Conservation (phyloP, 2,797 vertebrate species). For the Gastrophryne carolinensis region DNA sequence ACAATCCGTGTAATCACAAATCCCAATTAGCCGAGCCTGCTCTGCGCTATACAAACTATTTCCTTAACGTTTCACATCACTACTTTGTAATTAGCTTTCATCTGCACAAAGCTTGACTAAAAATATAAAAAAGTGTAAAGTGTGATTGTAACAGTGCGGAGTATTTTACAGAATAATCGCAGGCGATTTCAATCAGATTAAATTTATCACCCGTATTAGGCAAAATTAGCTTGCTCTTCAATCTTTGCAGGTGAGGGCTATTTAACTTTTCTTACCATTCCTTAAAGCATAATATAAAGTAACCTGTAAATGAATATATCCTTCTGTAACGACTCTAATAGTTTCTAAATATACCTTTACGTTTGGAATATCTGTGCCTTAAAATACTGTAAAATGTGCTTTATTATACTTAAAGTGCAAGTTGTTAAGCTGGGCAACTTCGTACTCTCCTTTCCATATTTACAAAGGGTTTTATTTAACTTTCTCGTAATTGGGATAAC, state of each 20-base stretch:
- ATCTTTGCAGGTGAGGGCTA: conserved; percentile 81
- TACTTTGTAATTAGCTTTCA: conserved; percentile 98
- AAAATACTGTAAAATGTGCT: conserved; percentile 83
- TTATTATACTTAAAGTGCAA: conserved; percentile 80
- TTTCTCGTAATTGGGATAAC: conserved; percentile 81
- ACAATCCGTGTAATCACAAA: conserved; percentile 99
- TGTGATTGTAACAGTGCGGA: conserved; percentile 89
- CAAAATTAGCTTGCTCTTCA: conserved; percentile 89
- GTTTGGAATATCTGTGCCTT: conserved; percentile 82
- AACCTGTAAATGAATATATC: conserved; percentile 84
- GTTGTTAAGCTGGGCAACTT: conserved; percentile 79
- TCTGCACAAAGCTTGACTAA: conserved; percentile 85
- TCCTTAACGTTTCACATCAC: conserved; percentile 85
- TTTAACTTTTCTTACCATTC: conserved; percentile 84
- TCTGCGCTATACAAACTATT: conserved; percentile 86
- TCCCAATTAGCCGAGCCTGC: conserved; percentile 95
- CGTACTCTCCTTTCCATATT: conserved; percentile 80
- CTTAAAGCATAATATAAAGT: conserved; percentile 84
- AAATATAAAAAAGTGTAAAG: conserved; percentile 90
- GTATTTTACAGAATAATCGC: conserved; percentile 88
- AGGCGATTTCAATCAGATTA: conserved; percentile 97
- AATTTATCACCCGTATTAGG: conserved; percentile 95
- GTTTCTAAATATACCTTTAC: conserved; percentile 83
- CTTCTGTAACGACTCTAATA: conserved; percentile 83
- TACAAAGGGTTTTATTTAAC: conserved; percentile 84